phyloP scores from a whole-genome alignment of 1,140 invertebrate genomes.

The Mylabris phalerata region DNA sequence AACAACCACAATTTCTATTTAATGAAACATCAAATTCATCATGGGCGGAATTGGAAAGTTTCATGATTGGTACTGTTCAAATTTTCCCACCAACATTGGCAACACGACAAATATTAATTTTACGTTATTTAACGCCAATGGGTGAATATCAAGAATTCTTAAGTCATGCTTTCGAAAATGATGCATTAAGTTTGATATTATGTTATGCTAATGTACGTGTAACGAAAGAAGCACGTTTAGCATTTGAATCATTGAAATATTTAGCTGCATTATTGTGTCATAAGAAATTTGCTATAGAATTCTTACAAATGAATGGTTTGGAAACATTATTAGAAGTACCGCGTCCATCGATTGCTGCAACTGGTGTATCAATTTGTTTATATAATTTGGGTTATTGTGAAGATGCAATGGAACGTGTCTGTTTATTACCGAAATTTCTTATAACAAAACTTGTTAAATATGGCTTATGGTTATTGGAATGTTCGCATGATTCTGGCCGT shows the following conservation, averaged over 20 bases:
- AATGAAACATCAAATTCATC: constrained; percentile 66
- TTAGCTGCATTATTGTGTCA: constrained; percentile 88
- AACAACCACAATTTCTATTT: constrained; percentile 8
- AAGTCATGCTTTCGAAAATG: constrained; percentile 82
- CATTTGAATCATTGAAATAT: constrained; percentile 93
- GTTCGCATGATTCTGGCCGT: constrained; percentile 90
- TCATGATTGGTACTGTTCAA: constrained; percentile 73
- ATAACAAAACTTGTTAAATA: constrained; percentile 79
- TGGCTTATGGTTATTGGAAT: constrained; percentile 88
- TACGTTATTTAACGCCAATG: constrained; percentile 88
- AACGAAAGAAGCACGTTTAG: constrained; percentile 81
- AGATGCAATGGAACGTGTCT: constrained; percentile 95
- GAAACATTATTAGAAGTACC: constrained; percentile 81
- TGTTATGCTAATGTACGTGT: constrained; percentile 85
- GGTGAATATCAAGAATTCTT: constrained; percentile 97
- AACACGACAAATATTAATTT: constrained; percentile 85
- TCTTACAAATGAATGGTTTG: constrained; percentile 78
- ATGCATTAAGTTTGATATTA: constrained; percentile 78
- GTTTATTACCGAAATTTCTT: constrained; percentile 69
- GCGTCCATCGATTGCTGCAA: constrained; percentile 87
- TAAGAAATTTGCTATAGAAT: constrained; percentile 96
- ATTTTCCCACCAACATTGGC: constrained; percentile 80
- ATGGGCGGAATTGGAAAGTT: constrained; percentile 83
- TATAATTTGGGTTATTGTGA: constrained; percentile 97
- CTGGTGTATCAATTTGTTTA: constrained; percentile 91